Percentiles rank a stretch among this genome's conserved stretches.
phyloP scores from a whole-genome alignment of 2,888 invertebrate species.

The Hypolimnas misippus region DNA sequence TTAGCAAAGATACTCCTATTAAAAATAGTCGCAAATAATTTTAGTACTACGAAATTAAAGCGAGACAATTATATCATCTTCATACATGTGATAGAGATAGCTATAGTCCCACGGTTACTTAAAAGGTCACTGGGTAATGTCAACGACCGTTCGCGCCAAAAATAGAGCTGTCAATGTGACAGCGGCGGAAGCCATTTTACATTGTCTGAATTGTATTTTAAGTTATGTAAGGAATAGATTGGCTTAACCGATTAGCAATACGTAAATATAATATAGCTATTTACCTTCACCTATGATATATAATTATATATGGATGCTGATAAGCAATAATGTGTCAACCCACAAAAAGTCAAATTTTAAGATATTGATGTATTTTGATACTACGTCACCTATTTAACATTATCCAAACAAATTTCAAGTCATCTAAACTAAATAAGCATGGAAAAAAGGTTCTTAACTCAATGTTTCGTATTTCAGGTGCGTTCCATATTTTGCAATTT shows the following conservation, averaged over 20 bases:
- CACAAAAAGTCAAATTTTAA: no score
- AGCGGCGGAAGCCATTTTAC: conserved; percentile 15
- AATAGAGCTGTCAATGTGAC: conserved; percentile 51
- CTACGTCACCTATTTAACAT: no score
- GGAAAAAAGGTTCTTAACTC: no score
- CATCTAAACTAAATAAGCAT: no score
- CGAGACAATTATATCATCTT: not conserved
- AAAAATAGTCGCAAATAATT: conserved; percentile 19
- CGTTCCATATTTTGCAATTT: no score
- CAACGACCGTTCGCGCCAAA: conserved; percentile 64
- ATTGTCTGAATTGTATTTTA: not conserved
- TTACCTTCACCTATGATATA: no score
- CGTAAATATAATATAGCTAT: not conserved
- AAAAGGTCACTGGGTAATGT: conserved; percentile 51
- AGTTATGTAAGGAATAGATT: not conserved
- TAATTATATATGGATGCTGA: no score
- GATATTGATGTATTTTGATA: no score
- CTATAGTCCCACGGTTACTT: conserved; percentile 22
- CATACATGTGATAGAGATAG: conserved; percentile 26
- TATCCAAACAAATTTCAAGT: no score
- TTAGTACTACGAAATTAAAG: conserved; percentile 11
- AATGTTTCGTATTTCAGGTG: no score
- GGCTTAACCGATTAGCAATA: no score
- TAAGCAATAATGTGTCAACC: no score
- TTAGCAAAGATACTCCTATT: not conserved